These are phyloP conservation scores for Tachina lurida DNA, from an alignment of 2,888 invertebrate genomes.

Conservation along the genomic window DNA sequence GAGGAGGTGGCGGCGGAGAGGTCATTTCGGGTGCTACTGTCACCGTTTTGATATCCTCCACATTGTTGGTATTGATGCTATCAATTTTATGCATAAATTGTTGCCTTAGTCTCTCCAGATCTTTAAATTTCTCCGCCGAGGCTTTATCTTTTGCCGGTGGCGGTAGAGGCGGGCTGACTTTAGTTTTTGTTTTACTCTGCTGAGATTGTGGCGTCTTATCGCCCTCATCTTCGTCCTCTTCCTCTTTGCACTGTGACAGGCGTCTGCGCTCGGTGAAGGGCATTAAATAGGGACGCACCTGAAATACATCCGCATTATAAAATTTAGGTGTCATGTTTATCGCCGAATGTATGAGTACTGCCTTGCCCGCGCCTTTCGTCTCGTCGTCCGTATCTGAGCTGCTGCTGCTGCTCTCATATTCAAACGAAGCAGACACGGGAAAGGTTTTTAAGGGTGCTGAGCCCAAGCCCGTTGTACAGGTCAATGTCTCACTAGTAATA, in stretches of 20 bases:
- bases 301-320: conserved; percentile 75
- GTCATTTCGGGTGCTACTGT: conserved; percentile 75
- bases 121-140: conserved; percentile 79
- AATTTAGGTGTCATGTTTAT: conserved; percentile 74
- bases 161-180: conserved; percentile 76
- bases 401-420: conserved; percentile 77
- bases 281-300: conserved; percentile 82
- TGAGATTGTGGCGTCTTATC: conserved; percentile 77
- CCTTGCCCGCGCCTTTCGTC: conserved; percentile 65
- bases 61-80: conserved; percentile 80
- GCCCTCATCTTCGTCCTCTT: conserved; percentile 91
- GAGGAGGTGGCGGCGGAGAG: conserved; percentile 81
- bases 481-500: conserved; percentile 64
- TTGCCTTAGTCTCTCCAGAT: conserved; percentile 79
- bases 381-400: conserved; percentile 76
- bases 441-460: conserved; percentile 71
- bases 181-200: conserved; percentile 54
- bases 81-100: conserved; percentile 82
- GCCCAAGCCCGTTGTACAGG: conserved; percentile 72
- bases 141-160: conserved; percentile 78
- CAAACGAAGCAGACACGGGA: conserved; percentile 76
- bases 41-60: conserved; percentile 77
- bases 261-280: conserved; percentile 86
- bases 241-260: conserved; percentile 92
- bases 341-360: conserved; percentile 69